Percentiles rank a stretch among this genome's conserved stretches.
Conservation (phyloP, 2,797 vertebrate species). For the Myotis daubentonii region DNA sequence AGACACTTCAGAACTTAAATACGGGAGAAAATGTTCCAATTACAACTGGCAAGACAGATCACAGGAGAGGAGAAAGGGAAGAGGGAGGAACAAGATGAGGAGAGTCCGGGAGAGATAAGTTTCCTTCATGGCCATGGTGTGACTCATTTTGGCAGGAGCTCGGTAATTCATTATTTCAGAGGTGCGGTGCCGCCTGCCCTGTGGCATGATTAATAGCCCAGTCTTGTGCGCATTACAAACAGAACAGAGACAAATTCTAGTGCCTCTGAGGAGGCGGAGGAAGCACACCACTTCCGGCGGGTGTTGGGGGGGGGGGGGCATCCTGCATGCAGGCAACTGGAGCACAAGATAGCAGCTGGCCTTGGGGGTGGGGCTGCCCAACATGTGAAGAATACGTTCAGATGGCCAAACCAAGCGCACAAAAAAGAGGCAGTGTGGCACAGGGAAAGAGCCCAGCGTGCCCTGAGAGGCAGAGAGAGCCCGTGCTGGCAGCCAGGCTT, state of each 20-base stretch:
- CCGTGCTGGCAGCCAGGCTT: neutral
- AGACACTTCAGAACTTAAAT: constrained; percentile 57
- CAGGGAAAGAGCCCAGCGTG: neutral
- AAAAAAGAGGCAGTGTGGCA: fast-evolving
- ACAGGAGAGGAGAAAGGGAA: neutral
- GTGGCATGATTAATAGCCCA: constrained; percentile 64
- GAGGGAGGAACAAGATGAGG: constrained; percentile 41
- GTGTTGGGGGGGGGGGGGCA: neutral
- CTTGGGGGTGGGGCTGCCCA: neutral
- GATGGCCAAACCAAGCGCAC: neutral
- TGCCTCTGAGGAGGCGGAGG: constrained; percentile 29
- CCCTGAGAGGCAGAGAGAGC: neutral
- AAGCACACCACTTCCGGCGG: neutral
- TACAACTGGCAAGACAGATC: constrained; percentile 60
- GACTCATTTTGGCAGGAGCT: constrained; percentile 67
- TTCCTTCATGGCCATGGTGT: constrained; percentile 22
- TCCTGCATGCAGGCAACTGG: neutral
- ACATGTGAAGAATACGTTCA: neutral
- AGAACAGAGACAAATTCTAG: constrained; percentile 47
- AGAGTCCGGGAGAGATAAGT: constrained; percentile 34
- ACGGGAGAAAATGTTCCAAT: constrained; percentile 49
- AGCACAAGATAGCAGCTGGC: neutral
- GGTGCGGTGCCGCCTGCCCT: neutral
- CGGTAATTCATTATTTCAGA: constrained; percentile 68
- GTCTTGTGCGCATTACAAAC: neutral